phyloP scores from a whole-genome alignment of 2,888 invertebrate species.

The Acanthosepion pharaonis region DNA sequence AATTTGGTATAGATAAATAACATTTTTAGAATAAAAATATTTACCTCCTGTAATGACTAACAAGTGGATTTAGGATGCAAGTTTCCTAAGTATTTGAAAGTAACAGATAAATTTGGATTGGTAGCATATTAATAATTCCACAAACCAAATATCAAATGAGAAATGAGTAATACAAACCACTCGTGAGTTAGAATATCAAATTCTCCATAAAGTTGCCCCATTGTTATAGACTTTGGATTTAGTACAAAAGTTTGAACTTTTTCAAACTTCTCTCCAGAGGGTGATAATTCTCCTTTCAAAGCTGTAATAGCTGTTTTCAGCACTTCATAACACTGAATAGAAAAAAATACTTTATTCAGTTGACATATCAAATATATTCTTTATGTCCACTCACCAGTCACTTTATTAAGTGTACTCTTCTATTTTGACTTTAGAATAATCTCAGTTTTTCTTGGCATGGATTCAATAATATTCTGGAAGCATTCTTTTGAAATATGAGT shows the following conservation, averaged over 20 bases:
- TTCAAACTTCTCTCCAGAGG: slow-evolving; percentile 82
- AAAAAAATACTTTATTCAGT: not conserved
- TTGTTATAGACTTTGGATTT: slow-evolving; percentile 77
- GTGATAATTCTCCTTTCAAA: slow-evolving; percentile 80
- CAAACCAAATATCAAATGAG: not conserved
- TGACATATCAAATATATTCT: not conserved
- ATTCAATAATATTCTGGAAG: too few relatives aligned
- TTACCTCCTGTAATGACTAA: too few relatives aligned
- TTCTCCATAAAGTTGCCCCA: slow-evolving; percentile 76
- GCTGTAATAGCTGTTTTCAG: slow-evolving; percentile 81
- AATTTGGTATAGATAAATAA: too few relatives aligned
- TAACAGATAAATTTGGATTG: not conserved
- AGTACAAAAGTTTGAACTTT: slow-evolving; percentile 74
- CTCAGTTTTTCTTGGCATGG: too few relatives aligned
- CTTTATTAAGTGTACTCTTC: too few relatives aligned
- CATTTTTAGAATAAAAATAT: too few relatives aligned
- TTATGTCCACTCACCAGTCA: too few relatives aligned
- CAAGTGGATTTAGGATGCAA: too few relatives aligned
- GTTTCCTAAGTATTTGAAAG: too few relatives aligned
- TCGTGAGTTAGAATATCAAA: slow-evolving; percentile 76
- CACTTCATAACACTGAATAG: slow-evolving; percentile 74
- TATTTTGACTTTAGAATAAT: too few relatives aligned
- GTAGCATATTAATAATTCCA: not conserved
- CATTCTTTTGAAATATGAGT: too few relatives aligned
- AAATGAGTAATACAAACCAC: slow-evolving; percentile 73